These are phyloP conservation scores for Kuschelorhynchus macadamiae DNA, from an alignment of 2,888 invertebrate species.

Conservation along the genomic window DNA sequence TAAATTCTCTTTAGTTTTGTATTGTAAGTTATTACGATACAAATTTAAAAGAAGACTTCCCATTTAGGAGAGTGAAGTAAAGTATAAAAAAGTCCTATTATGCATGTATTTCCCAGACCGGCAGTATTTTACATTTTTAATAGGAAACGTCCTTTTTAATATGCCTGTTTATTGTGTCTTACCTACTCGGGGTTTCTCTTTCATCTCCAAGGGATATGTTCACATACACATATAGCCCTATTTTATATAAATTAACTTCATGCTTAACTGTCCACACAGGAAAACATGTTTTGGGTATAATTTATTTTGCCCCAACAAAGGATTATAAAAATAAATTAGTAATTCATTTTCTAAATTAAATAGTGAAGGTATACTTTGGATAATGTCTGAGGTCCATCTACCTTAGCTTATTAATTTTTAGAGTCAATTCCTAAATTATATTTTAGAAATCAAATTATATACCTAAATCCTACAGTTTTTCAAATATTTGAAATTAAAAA, in stretches of 20 bases:
- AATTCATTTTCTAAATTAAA: too few species aligned
- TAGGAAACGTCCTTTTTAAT: conserved; percentile 67
- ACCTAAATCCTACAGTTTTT: too few species aligned
- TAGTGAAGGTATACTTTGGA: too few species aligned
- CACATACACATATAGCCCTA: conserved; percentile 13
- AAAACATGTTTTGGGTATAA: too few species aligned
- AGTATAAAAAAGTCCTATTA: conserved; percentile 56
- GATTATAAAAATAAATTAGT: too few species aligned
- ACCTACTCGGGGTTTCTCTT: conserved; percentile 41
- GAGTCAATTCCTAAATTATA: too few species aligned
- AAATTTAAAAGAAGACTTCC: conserved; percentile 44
- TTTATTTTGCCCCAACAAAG: too few species aligned
- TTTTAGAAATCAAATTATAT: too few species aligned
- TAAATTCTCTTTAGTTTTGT: conserved; percentile 42
- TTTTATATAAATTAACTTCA: conserved; percentile 19
- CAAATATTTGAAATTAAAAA: too few species aligned
- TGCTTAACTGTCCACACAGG: too few species aligned
- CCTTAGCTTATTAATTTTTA: too few species aligned
- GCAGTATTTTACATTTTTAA: conserved; percentile 68
- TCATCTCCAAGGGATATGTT: conserved; percentile 28
- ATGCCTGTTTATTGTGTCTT: conserved; percentile 63
- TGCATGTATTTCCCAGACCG: conserved; percentile 66
- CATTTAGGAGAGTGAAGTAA: conserved; percentile 42
- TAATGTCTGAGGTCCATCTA: too few species aligned
- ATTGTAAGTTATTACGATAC: conserved; percentile 41